A percentile compares a stretch with the other conserved stretches of the same genome.
Evolutionary conservation across 2,113 vertebrate genomes (phyloP).

Genomic region (Tyrannus savana): DNA sequence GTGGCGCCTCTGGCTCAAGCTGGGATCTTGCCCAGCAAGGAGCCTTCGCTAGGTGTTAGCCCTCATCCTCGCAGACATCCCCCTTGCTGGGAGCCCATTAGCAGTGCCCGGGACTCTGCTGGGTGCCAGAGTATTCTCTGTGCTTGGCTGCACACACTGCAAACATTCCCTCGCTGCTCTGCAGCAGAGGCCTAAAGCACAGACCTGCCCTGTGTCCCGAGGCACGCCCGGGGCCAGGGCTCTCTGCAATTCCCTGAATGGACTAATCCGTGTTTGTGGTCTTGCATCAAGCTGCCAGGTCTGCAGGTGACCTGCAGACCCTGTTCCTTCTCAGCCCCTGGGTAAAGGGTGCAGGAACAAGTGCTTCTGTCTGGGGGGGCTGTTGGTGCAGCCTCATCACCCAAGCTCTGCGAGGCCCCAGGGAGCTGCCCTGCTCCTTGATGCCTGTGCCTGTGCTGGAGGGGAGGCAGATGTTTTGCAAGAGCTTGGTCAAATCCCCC

Average conservation of each 20-base stretch:
- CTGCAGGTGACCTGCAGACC: background rate
- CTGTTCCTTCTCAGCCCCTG: fast-evolving
- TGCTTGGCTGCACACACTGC: background rate
- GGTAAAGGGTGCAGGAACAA: background rate
- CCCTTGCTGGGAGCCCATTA: slow-evolving; percentile 43
- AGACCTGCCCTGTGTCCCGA: fast-evolving
- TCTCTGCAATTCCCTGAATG: background rate
- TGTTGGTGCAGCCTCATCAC: background rate
- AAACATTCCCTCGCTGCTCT: background rate
- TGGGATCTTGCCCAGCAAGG: slow-evolving; percentile 2
- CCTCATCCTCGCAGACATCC: background rate
- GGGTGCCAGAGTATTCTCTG: background rate
- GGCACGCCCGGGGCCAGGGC: fast-evolving
- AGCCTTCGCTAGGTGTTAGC: slow-evolving; percentile 22
- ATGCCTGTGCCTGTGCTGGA: fast-evolving
- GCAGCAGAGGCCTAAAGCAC: background rate
- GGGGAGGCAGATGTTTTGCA: background rate
- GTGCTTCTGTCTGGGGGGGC: background rate
- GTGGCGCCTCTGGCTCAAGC: background rate
- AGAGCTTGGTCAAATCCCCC: background rate
- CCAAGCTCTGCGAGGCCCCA: fast-evolving
- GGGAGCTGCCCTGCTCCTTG: background rate
- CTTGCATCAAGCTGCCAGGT: background rate
- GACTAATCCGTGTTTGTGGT: fast-evolving
- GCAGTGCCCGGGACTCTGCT: background rate